phyloP scores from a whole-genome alignment of 2,797 vertebrate genomes.

The Mus caroli region DNA sequence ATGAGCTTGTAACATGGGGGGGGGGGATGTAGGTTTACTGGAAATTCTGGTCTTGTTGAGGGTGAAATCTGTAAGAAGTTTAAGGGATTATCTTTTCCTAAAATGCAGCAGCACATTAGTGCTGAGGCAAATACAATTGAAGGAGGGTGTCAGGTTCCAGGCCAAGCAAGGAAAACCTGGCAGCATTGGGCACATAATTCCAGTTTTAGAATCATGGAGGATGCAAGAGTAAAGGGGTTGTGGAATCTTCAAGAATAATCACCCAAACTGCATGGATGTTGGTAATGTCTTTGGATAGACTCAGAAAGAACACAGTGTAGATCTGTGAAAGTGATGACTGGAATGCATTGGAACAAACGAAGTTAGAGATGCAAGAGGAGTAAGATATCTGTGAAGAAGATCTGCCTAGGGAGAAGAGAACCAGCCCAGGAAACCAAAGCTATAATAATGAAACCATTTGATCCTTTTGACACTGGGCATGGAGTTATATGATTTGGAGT shows the following conservation, averaged over 20 bases:
- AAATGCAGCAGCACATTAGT: not conserved
- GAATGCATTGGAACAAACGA: too few species aligned
- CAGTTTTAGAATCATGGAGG: not conserved
- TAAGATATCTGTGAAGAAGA: not conserved
- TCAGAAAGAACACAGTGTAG: not conserved
- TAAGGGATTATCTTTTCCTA: not conserved
- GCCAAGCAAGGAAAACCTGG: not conserved
- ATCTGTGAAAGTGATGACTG: not conserved
- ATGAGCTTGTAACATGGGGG: too few species aligned
- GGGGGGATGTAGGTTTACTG: too few species aligned
- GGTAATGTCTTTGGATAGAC: not conserved
- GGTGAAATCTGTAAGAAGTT: too few species aligned
- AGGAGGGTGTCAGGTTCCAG: not conserved
- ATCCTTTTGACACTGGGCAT: not conserved
- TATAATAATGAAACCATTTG: not conserved
- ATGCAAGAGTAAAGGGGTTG: not conserved
- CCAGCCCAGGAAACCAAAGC: not conserved
- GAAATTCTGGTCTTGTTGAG: too few species aligned
- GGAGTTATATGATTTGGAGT: not conserved
- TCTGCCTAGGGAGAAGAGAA: not conserved
- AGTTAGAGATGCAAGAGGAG: not conserved
- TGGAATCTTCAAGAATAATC: not conserved
- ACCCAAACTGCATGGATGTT: not conserved
- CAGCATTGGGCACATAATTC: not conserved
- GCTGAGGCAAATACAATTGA: not conserved